phyloP scores from a whole-genome alignment of 2,113 vertebrate species.

The Colossoma macropomum region DNA sequence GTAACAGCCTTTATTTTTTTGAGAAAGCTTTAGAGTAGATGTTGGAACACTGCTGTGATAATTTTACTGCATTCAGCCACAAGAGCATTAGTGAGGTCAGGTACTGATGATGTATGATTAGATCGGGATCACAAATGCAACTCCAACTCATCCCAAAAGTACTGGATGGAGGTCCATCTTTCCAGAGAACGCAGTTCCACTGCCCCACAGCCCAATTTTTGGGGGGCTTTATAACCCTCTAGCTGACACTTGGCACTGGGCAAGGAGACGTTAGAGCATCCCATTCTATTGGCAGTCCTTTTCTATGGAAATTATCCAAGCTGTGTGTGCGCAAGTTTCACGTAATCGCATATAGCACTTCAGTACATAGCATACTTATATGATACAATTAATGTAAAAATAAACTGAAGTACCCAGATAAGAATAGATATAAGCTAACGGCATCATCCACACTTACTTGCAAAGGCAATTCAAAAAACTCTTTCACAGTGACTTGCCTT shows the following conservation, averaged over 20 bases:
- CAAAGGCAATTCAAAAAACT: not conserved
- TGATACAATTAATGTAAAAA: not conserved
- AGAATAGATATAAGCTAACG: not conserved
- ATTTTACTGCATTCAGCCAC: too few species aligned
- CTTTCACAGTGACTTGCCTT: not conserved
- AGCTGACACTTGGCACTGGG: not conserved
- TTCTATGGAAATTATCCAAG: not conserved
- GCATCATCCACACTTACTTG: not conserved
- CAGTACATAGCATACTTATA: too few species aligned
- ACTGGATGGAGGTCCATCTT: too few species aligned
- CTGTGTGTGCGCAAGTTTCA: not conserved
- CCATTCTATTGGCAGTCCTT: not conserved
- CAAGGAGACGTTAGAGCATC: not conserved
- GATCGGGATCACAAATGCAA: not conserved
- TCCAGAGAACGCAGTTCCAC: not conserved
- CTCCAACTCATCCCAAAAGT: too few species aligned
- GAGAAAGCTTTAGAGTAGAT: not conserved
- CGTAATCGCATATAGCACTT: too few species aligned
- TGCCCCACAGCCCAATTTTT: not conserved
- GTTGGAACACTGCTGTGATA: not conserved
- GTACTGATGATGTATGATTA: too few species aligned
- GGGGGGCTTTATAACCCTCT: not conserved
- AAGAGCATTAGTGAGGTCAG: not conserved
- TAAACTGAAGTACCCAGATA: not conserved
- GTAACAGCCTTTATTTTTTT: not conserved